A percentile compares a stretch with the other conserved stretches of the same genome.
These are phyloP conservation scores for Cebidichthys violaceus DNA, from an alignment of 2,113 vertebrate species.

Conservation along the genomic window DNA sequence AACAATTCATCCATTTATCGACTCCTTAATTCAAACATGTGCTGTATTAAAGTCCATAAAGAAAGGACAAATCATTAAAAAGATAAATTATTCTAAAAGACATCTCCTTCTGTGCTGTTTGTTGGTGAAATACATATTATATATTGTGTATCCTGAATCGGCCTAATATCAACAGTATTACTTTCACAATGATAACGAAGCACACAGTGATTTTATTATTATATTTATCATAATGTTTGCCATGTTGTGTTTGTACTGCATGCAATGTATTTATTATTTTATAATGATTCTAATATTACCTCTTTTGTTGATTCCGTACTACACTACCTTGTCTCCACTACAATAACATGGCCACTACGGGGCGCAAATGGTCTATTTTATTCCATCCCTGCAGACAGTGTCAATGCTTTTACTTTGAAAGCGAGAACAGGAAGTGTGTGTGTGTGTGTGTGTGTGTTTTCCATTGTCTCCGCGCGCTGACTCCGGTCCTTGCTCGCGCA, in stretches of 20 bases:
- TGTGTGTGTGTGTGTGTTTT: not conserved
- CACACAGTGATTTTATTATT: too few species aligned
- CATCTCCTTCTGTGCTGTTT: too few species aligned
- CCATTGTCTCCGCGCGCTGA: too few species aligned
- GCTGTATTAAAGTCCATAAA: too few species aligned
- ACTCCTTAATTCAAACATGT: too few species aligned
- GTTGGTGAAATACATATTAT: too few species aligned
- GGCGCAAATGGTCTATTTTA: not conserved
- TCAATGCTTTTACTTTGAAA: constrained; percentile 51
- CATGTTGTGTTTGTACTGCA: not conserved
- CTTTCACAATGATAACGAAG: too few species aligned
- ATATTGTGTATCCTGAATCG: too few species aligned
- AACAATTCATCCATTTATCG: too few species aligned
- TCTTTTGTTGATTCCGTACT: not conserved
- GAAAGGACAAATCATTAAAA: too few species aligned
- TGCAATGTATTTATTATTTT: not conserved
- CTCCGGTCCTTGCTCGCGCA: constrained; percentile 32
- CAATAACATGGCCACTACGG: not conserved
- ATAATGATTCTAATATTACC: not conserved
- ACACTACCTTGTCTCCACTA: not conserved
- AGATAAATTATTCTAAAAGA: too few species aligned
- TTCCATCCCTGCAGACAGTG: not conserved
- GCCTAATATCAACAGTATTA: too few species aligned
- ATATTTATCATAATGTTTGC: not conserved
- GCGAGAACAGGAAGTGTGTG: constrained; percentile 24